phyloP scores from a whole-genome alignment of 1,140 invertebrate species.

The Nasonia vitripennis region DNA sequence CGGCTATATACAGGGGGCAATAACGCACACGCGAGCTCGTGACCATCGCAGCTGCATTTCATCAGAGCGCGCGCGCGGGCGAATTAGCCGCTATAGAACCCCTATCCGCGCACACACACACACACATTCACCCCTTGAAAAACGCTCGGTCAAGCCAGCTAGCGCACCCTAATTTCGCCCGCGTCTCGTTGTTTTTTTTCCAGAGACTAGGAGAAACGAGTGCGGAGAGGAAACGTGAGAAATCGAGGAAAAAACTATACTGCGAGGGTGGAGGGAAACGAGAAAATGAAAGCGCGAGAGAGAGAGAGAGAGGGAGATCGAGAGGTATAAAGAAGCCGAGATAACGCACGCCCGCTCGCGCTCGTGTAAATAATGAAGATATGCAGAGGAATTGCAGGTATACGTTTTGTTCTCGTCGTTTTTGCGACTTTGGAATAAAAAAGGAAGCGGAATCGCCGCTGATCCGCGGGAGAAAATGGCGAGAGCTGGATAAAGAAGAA shows the following conservation, averaged over 20 bases:
- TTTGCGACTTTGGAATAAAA: no score
- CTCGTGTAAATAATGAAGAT: not conserved
- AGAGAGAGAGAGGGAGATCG: slow-evolving; percentile 9
- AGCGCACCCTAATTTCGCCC: slow-evolving; percentile 39
- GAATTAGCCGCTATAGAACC: slow-evolving; percentile 25
- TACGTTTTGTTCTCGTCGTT: no score
- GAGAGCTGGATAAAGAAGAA: not conserved
- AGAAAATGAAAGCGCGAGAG: slow-evolving; percentile 28
- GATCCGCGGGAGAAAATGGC: not conserved
- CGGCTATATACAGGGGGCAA: not conserved
- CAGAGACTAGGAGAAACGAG: slow-evolving; percentile 30
- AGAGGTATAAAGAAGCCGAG: not conserved
- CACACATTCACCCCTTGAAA: not conserved
- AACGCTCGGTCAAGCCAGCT: slow-evolving; percentile 29
- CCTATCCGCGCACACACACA: not conserved
- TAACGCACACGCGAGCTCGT: not conserved
- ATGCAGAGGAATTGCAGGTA: not conserved
- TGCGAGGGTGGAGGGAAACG: slow-evolving; percentile 26
- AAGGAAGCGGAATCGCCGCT: no score
- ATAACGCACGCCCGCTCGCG: not conserved
- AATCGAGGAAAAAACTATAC: slow-evolving; percentile 12
- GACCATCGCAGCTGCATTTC: slow-evolving; percentile 10
- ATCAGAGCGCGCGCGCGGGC: not conserved
- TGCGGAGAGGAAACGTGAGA: slow-evolving; percentile 44
- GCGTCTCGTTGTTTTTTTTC: slow-evolving; percentile 3